These are phyloP conservation scores for Siniperca scherzeri DNA, from an alignment of 2,797 vertebrate genomes.

Conservation along the genomic window DNA sequence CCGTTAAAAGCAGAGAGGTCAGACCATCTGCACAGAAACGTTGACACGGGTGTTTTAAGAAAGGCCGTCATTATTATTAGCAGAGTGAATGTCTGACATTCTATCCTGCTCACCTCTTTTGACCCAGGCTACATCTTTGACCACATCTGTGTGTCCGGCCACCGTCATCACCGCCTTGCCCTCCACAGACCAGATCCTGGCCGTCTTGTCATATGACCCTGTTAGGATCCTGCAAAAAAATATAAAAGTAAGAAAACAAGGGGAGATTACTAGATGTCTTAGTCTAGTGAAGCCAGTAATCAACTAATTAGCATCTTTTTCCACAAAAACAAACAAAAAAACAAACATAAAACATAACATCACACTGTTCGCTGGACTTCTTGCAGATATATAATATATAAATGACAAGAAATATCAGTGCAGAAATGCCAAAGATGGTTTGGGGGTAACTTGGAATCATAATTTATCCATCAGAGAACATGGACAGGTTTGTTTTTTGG, in stretches of 20 bases:
- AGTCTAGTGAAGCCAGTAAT: not conserved
- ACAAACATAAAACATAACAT: too few species aligned
- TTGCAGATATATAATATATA: too few species aligned
- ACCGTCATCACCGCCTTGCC: slow-evolving; percentile 92
- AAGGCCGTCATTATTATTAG: too few species aligned
- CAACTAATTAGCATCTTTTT: too few species aligned
- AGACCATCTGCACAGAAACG: slow-evolving; percentile 80
- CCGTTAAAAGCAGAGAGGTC: slow-evolving; percentile 90
- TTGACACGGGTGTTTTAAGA: not conserved
- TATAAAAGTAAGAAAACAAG: not conserved
- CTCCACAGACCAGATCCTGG: slow-evolving; percentile 94
- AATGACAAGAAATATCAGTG: too few species aligned
- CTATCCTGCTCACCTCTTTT: slow-evolving; percentile 89
- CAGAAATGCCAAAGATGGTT: too few species aligned
- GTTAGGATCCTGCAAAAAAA: slow-evolving; percentile 91
- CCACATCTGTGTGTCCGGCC: slow-evolving; percentile 94
- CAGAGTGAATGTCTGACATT: not conserved
- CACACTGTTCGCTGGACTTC: too few species aligned
- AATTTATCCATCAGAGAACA: too few species aligned
- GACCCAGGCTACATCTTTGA: slow-evolving; percentile 97
- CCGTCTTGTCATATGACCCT: slow-evolving; percentile 96
- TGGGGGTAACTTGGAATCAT: too few species aligned
- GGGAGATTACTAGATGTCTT: not conserved
- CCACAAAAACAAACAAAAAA: too few species aligned
- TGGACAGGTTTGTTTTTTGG: too few species aligned